phyloP scores from a whole-genome alignment of 2,888 invertebrate species.

The Alviniconcha strummeri region DNA sequence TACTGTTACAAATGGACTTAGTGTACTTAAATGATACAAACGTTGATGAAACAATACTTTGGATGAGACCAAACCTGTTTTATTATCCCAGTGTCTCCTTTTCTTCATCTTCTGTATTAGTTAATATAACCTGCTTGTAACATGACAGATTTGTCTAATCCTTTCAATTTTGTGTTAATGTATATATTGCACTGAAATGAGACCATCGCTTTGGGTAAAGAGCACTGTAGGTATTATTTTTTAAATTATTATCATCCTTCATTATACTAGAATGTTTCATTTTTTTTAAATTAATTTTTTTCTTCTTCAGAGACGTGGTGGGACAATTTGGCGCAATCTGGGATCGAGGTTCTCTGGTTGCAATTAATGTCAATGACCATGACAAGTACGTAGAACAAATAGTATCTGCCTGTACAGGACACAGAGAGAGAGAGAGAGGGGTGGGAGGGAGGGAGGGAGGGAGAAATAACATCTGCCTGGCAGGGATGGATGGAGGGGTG shows the following conservation, averaged over 20 bases:
- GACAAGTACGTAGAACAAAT: neutral
- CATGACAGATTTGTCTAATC: neutral
- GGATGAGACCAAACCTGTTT: no score
- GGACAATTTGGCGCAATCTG: neutral
- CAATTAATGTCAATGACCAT: neutral
- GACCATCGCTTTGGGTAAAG: no score
- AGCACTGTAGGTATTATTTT: no score
- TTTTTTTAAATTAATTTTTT: neutral
- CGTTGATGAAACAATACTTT: no score
- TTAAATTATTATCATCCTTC: neutral
- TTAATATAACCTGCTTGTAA: neutral
- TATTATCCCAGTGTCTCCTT: no score
- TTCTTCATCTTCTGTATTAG: no score
- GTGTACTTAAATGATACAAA: no score
- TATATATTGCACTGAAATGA: neutral
- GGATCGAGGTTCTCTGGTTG: conserved; percentile 4
- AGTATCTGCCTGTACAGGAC: neutral
- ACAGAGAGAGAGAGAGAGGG: no score
- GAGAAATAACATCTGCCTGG: neutral
- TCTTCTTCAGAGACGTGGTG: neutral
- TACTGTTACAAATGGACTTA: no score
- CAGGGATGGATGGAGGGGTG: neutral
- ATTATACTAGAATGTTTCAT: neutral
- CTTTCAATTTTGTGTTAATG: neutral
- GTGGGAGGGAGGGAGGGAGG: neutral